phyloP scores from a whole-genome alignment of 2,797 vertebrate species.

The Sternarchorhynchus goeldii region DNA sequence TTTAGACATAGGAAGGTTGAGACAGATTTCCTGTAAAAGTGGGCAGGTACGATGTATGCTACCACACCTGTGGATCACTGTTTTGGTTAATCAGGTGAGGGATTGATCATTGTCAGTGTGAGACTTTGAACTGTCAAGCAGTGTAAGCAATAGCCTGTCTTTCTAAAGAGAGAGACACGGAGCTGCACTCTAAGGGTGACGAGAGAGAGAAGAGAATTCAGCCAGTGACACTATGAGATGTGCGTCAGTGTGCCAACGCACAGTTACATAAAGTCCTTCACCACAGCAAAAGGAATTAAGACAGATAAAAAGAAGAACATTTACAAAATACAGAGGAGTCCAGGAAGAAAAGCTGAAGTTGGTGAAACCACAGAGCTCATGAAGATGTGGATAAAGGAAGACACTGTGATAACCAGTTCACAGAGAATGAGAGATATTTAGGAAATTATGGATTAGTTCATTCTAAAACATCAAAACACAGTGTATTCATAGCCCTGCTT shows the following conservation, averaged over 20 bases:
- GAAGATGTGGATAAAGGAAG: not conserved
- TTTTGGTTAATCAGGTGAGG: slow-evolving; percentile 31
- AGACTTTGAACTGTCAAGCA: slow-evolving; percentile 45
- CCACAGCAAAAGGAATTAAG: slow-evolving; percentile 32
- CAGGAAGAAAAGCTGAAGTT: not conserved
- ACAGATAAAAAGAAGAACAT: slow-evolving; percentile 18
- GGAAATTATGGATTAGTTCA: not conserved
- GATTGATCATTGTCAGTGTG: slow-evolving; percentile 44
- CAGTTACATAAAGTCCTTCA: slow-evolving; percentile 49
- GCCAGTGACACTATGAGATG: slow-evolving; percentile 22
- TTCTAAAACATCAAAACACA: not conserved
- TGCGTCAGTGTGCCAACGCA: slow-evolving; percentile 40
- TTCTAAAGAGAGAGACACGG: slow-evolving; percentile 28
- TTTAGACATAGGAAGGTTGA: slow-evolving; percentile 34
- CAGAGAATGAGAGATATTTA: not conserved
- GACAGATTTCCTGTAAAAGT: slow-evolving; percentile 17
- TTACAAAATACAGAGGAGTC: not conserved
- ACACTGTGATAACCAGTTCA: not conserved
- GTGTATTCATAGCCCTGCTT: not conserved
- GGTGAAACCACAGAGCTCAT: slow-evolving; percentile 2
- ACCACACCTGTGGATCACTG: slow-evolving; percentile 31
- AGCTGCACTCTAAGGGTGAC: slow-evolving; percentile 36
- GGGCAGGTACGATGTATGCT: slow-evolving; percentile 36
- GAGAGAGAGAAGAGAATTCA: slow-evolving; percentile 4
- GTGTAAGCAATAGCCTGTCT: slow-evolving; percentile 30